Base-by-base conservation (phyloP, 2,113 vertebrate genomes). In the Panurus biarmicus region DNA sequence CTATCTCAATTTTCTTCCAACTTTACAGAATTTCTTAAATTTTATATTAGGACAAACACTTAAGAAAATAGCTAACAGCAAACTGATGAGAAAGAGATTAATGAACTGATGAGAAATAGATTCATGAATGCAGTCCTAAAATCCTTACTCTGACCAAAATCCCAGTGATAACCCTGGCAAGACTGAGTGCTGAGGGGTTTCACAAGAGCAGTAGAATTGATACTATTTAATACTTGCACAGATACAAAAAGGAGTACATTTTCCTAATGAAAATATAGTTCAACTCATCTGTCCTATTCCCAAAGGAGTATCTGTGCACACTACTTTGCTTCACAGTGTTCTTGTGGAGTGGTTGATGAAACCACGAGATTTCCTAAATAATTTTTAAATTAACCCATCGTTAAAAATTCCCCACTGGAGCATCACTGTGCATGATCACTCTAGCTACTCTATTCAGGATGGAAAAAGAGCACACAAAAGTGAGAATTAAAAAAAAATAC, bases 181-280 rank as follows among this genome's bases (percentile, higher is more conserved):
- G 51, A 45, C 40, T 79, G 38, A 83, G 31, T 31, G n/a, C 56
- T 24, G 13, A 74, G 60, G 44, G 51, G 31, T n/a, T 87, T 83
- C 44, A 25, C 8, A 4, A 62, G 60, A 70, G 25, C 31, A n/a
- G 69, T 56, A 40, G 14, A 79, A 93, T 3, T 14, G 4, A 9
- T 35, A 69, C 26, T 33, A 84, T 14, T 48, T 56, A 74, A 57
- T 64, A 69, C 48, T 82, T 45, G 18, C 36, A 38, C 9, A 38
- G 53, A 57, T 35, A 70, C 10, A 65, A 69, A 93, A 83, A 87
- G 24, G 31, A 91, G 71, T 66, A 35, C 19, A n/a, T 80, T 79
- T 90, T 89, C 56, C 75, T 93, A 51, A 77, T 48, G 56, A 88
- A 95, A 90, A 74, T 47, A 85, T 36, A 67, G 74, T 47, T 81